Evolutionary conservation across 1,140 invertebrate species (phyloP), one percentile per base, ranked within the genome.

Genomic region (Periplaneta americana): DNA sequence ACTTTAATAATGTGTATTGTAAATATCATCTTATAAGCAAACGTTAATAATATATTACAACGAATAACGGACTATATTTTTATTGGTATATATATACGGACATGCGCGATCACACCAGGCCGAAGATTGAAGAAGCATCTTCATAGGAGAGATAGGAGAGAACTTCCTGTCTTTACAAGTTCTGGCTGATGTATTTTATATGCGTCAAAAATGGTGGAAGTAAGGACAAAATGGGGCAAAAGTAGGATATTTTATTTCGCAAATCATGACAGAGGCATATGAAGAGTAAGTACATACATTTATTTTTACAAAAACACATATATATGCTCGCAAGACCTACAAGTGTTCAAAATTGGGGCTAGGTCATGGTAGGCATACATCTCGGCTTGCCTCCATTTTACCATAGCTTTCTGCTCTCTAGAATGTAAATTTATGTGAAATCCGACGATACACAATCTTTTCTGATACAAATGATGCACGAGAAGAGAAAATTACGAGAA

Each of bases 261-360:
- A 89, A 93, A 93, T 90, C 92, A 93, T 93, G 92, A 93, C 92
- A 91, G 92, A 93, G 90, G 90, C 91, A 91, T 92, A 91, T 93
- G 92, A 93, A 90, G 92, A 93, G 92, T 93, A 90, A 93, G 92
- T 91, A 82, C 4, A 75, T 6, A 74, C 34, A 22, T 28, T 80
- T 34, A 78, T 32, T 32, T 6, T 78, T 18, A 15, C 4, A 13
- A 28, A 32, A 33, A 34, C 80, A 6, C n/a, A 75, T 75, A n/a
- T 75, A 33, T 82, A 22, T 80, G 31, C 13, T 17, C 32, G 34
- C 66, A 79, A 80, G 22, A 2, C 32, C 15, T 48, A n/a, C 34
- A n/a, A 33, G 66, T 35, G 39, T 78, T 74, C 33, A 81, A 33
- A 75, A 81, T 39, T 75, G 75, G 76, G 80, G 75, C 66, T 83